These are phyloP conservation scores for Oreocharis arfaki DNA, from an alignment of 2,113 vertebrate species.

Conservation along the genomic window DNA sequence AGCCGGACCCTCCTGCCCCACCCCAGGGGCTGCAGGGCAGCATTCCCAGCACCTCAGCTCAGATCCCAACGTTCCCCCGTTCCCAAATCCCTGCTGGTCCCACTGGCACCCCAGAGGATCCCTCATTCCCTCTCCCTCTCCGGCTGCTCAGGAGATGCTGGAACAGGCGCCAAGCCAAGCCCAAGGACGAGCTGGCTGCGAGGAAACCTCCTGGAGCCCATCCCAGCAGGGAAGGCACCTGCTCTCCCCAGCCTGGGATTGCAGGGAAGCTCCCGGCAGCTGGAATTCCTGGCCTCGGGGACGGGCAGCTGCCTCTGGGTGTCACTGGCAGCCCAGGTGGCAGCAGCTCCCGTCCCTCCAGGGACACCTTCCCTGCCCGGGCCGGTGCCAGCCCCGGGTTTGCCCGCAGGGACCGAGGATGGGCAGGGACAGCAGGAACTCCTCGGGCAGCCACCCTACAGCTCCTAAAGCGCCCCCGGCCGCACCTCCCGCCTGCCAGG, in stretches of 20 bases:
- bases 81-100: neutral
- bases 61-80: neutral
- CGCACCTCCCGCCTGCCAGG: neutral
- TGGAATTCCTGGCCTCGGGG: neutral
- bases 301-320: neutral
- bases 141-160: neutral
- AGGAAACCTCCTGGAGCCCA: neutral
- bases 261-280: neutral
- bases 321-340: neutral
- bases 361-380: accelerated
- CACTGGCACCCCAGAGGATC: too few relatives aligned
- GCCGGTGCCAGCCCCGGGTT: too few relatives aligned
- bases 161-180: accelerated
- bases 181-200: accelerated
- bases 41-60: neutral
- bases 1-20: neutral
- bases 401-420: accelerated
- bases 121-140: neutral
- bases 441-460: neutral
- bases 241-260: accelerated
- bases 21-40: neutral
- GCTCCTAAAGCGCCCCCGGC: neutral
- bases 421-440: neutral
- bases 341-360: neutral
- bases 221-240: accelerated